Evolutionary conservation across 2,113 vertebrate species (phyloP), one percentile per base, ranked within the genome.

Genomic region (Phyllopteryx taeniolatus): DNA sequence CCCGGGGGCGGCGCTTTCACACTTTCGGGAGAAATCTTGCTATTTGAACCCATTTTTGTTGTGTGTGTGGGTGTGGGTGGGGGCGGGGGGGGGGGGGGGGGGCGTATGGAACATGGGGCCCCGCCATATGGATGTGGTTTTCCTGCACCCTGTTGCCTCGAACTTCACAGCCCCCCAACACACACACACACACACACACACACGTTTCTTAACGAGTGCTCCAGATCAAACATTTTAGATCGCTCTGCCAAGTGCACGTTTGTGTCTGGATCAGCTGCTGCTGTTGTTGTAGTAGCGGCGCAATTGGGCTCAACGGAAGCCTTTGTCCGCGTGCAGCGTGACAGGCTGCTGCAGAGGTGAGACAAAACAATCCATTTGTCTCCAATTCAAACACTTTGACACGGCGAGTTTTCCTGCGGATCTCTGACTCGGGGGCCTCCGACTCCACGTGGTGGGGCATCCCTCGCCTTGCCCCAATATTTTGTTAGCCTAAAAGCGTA

Each of bases 51-150:
- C 77, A 76, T 74, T 88, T 89, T 76, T 78, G 77, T 63, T 74
- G 76, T 22, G 11, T 11, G 75, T 79, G 78, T 12, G 15, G 13
- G 33, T 35, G 4, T 17, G 57, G 59, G 27, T 27, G 79, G 79
- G 84, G 78, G 79, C 66, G 76, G 79, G n/a, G 68, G 84, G 78
- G 79, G 68, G 76, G 79, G 84, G 78, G 79, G 68, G 76, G 79
- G n/a, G 68, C 61, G 69, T 54, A 81, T 76, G 84, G 85, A 90
- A 91, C 90, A 88, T 81, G 74, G 78, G 86, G 77, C 73, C 85
- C 75, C 72, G 72, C 83, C 90, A 91, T 88, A 90, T 91, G 89
- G 87, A 85, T 85, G 83, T 84, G 82, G 86, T 90, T 91, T 89
- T 81, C 85, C 80, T 79, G 76, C 62, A 67, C 69, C 69, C 27